Conservation (phyloP, 2,113 vertebrate genomes). For the Phasianus colchicus region DNA sequence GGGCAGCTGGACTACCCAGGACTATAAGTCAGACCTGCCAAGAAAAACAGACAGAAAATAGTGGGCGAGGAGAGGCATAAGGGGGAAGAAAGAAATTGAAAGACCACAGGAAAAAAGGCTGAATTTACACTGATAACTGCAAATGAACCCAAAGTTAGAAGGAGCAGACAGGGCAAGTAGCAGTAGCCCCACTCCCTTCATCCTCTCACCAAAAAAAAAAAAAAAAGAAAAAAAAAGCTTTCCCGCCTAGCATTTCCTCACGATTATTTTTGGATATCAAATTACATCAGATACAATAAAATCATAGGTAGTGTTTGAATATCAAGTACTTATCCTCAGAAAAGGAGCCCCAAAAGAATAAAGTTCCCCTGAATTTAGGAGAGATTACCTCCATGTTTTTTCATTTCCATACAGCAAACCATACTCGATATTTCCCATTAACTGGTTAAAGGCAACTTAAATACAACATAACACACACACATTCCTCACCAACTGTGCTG, state of each 20-base stretch:
- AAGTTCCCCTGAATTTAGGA: accelerated
- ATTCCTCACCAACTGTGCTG: not conserved
- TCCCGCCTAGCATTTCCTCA: accelerated
- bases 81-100: accelerated
- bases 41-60: not conserved
- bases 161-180: not conserved
- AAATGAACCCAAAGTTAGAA: not conserved
- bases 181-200: accelerated
- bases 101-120: not conserved
- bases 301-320: not conserved
- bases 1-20: accelerated
- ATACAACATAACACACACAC: accelerated
- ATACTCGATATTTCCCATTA: not conserved
- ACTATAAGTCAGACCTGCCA: accelerated
- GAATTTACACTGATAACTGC: not conserved
- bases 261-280: not conserved
- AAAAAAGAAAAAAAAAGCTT: accelerated
- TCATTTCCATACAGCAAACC: not conserved
- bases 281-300: not conserved
- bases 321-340: not conserved
- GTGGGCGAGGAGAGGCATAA: accelerated
- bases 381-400: accelerated
- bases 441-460: not conserved
- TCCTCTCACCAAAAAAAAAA: accelerated
- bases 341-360: not conserved